Conservation (phyloP, 2,888 invertebrate genomes). For the Drosophila birchii region DNA sequence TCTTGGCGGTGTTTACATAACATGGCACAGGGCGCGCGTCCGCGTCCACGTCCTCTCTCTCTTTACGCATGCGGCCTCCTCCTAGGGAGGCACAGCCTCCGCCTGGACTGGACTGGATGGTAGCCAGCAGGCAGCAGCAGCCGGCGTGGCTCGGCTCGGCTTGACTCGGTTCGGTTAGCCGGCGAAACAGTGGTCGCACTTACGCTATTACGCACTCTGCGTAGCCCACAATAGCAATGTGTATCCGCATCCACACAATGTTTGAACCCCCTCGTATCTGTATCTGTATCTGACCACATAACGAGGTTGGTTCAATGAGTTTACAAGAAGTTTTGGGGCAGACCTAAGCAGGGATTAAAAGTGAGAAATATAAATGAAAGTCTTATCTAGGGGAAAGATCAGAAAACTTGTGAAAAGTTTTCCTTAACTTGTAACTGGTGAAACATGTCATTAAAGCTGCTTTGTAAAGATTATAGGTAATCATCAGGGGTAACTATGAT, state of each 20-base stretch:
- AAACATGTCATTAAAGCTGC: background rate
- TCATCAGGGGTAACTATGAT: background rate
- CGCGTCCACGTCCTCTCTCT: slow-evolving; percentile 34
- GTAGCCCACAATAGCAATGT: slow-evolving; percentile 17
- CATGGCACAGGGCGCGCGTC: slow-evolving; percentile 44
- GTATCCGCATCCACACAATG: slow-evolving; percentile 34
- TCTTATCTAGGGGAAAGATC: background rate
- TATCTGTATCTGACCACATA: slow-evolving; percentile 20
- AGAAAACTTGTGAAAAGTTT: background rate
- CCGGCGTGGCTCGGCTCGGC: slow-evolving; percentile 10
- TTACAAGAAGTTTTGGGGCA: background rate
- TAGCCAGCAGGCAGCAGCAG: background rate
- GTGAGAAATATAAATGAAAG: background rate
- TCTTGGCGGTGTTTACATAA: slow-evolving; percentile 66
- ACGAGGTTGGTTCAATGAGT: slow-evolving; percentile 31
- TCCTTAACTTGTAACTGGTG: background rate
- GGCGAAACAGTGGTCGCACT: slow-evolving; percentile 52
- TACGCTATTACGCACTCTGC: slow-evolving; percentile 71
- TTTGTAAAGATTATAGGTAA: background rate
- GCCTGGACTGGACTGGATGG: slow-evolving; percentile 15
- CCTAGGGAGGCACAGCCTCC: slow-evolving; percentile 55
- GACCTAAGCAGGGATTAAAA: too few species aligned
- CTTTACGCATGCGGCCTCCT: slow-evolving; percentile 48
- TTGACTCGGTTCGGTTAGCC: slow-evolving; percentile 41
- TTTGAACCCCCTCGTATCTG: slow-evolving; percentile 4